Conservation (phyloP, 2,888 invertebrate species). For the Microplitis deprimator region DNA sequence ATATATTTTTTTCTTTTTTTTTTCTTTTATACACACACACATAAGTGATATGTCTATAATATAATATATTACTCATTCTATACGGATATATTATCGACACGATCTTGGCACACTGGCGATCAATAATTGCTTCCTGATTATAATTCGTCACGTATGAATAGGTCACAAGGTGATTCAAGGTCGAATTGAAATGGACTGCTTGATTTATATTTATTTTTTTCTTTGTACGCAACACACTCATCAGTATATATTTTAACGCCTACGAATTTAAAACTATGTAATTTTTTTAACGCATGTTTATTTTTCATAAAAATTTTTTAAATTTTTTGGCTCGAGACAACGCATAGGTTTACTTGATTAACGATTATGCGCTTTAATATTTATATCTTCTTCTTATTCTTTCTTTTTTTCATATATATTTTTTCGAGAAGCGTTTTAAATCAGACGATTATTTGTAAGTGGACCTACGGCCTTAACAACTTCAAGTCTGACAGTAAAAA, state of each 20-base stretch:
- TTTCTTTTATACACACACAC: neutral
- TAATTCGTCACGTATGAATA: constrained; percentile 38
- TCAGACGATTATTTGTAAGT: constrained; percentile 20
- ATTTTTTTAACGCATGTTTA: constrained; percentile 18
- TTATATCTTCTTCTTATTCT: constrained; percentile 17
- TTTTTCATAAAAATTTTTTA: constrained; percentile 12
- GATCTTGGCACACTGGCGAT: constrained; percentile 31
- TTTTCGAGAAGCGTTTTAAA: neutral
- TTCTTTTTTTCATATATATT: constrained; percentile 16
- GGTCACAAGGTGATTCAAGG: constrained; percentile 43
- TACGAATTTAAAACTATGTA: neutral
- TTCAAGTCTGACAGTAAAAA: neutral
- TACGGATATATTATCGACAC: constrained; percentile 16
- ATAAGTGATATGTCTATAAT: neutral
- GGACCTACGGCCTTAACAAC: neutral
- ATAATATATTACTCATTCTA: neutral
- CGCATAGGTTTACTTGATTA: constrained; percentile 37
- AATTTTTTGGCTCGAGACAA: constrained; percentile 36
- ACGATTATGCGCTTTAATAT: constrained; percentile 8
- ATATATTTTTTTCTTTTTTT: neutral
- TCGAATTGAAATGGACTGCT: constrained; percentile 23
- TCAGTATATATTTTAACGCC: constrained; percentile 19
- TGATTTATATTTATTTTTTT: constrained; percentile 17
- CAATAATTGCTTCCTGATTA: constrained; percentile 33
- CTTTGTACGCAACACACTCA: constrained; percentile 12